phyloP scores from a whole-genome alignment of 2,888 invertebrate genomes.

The Lasioglossum oenotherae region DNA sequence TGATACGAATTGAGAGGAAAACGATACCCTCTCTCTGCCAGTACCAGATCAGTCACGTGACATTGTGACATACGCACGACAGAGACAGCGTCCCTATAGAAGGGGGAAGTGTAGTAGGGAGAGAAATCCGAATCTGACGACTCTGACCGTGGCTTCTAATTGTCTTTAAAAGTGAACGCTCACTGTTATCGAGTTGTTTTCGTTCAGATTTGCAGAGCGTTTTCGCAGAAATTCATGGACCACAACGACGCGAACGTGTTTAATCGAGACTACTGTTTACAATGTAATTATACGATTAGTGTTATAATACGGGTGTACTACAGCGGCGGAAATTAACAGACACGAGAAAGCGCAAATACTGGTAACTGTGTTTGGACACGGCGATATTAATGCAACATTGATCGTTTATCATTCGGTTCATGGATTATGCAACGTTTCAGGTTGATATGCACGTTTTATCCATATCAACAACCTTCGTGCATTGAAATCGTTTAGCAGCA shows the following conservation, averaged over 20 bases:
- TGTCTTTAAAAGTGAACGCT: neutral
- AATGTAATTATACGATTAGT: neutral
- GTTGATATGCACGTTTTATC: constrained; percentile 17
- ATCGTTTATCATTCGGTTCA: constrained; percentile 40
- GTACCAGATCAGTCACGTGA: too few relatives aligned
- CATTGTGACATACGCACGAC: too few relatives aligned
- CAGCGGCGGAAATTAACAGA: constrained; percentile 16
- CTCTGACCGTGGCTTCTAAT: too few relatives aligned
- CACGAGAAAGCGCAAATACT: neutral
- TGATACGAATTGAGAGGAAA: too few relatives aligned
- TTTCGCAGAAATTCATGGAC: neutral
- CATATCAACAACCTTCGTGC: constrained; percentile 1
- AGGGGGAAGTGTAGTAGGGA: too few relatives aligned
- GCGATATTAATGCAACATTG: constrained; percentile 20
- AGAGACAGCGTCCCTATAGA: too few relatives aligned
- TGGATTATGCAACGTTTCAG: constrained; percentile 31
- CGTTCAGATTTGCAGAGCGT: neutral
- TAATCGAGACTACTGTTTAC: neutral
- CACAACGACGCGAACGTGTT: neutral
- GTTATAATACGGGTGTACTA: neutral
- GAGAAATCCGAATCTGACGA: too few relatives aligned
- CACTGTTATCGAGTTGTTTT: neutral
- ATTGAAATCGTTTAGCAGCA: constrained; percentile 6
- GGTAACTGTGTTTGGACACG: constrained; percentile 27
- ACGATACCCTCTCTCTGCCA: too few relatives aligned